Percentiles rank a stretch among this genome's conserved stretches.
These are phyloP conservation scores for Gobionotothen gibberifrons DNA, from an alignment of 2,797 vertebrate genomes.

Conservation along the genomic window DNA sequence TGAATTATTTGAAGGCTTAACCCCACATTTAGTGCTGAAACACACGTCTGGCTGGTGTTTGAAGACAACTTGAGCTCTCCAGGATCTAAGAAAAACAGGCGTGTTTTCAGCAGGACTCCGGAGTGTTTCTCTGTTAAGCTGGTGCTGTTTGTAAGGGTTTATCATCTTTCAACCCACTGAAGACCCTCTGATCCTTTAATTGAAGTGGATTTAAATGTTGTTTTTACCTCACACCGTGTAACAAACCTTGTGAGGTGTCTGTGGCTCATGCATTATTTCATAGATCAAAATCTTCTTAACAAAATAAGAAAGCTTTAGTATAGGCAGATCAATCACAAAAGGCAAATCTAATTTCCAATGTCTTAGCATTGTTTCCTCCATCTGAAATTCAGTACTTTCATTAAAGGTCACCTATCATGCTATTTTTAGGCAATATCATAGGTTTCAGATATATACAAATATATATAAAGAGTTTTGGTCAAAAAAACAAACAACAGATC, in stretches of 20 bases:
- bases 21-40: background rate
- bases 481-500: too few species aligned
- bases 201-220: slow-evolving; percentile 10
- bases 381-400: too few species aligned
- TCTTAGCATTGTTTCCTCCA: background rate
- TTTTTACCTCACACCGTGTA: slow-evolving; percentile 23
- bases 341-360: background rate
- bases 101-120: background rate
- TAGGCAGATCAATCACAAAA: background rate
- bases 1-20: too few species aligned
- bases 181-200: slow-evolving; percentile 25
- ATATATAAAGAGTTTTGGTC: too few species aligned
- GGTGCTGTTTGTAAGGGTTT: slow-evolving; percentile 3
- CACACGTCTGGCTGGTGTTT: background rate
- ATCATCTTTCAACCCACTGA: background rate
- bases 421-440: too few species aligned
- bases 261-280: slow-evolving; percentile 30
- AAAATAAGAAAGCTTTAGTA: background rate
- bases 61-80: background rate
- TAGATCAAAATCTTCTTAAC: background rate
- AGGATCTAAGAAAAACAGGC: background rate
- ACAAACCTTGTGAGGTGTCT: slow-evolving; percentile 20
- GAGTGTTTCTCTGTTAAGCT: background rate
- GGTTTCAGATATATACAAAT: too few species aligned
- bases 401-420: too few species aligned